Percentiles rank a stretch among this genome's conserved stretches.
Conservation (phyloP, 2,888 invertebrate genomes). For the Hirtodrosophila confusa region DNA sequence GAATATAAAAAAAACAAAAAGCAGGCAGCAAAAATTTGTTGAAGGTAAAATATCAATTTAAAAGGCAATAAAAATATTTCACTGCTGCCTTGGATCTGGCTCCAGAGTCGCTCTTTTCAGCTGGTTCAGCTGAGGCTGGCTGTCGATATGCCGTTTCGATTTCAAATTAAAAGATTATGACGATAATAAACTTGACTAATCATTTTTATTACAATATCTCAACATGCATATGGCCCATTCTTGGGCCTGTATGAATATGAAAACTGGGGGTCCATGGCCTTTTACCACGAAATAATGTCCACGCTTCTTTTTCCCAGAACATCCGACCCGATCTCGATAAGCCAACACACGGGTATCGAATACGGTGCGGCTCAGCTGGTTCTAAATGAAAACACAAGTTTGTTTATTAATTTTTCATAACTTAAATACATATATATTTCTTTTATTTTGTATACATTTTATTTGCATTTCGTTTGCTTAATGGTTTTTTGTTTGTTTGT, state of each 20-base stretch:
- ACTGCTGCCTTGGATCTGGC: slow-evolving; percentile 35
- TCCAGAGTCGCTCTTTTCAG: slow-evolving; percentile 12
- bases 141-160: slow-evolving; percentile 74
- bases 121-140: slow-evolving; percentile 11
- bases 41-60: slow-evolving; percentile 74
- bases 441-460: slow-evolving; percentile 53
- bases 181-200: slow-evolving; percentile 80
- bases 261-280: slow-evolving; percentile 44
- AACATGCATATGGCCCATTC: slow-evolving; percentile 37
- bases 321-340: slow-evolving; percentile 53
- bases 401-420: slow-evolving; percentile 77
- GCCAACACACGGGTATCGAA: slow-evolving; percentile 24
- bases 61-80: slow-evolving; percentile 76
- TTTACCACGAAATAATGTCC: slow-evolving; percentile 62
- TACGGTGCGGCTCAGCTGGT: slow-evolving; percentile 5
- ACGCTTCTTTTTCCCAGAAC: slow-evolving; percentile 65
- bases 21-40: slow-evolving; percentile 62
- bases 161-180: slow-evolving; percentile 79
- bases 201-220: slow-evolving; percentile 74
- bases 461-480: slow-evolving; percentile 55
- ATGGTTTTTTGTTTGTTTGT: slow-evolving; percentile 23
- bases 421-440: slow-evolving; percentile 70
- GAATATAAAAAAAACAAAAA: slow-evolving; percentile 24
- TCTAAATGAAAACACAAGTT: slow-evolving; percentile 54
- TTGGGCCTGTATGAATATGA: slow-evolving; percentile 13